Base-by-base conservation (phyloP, 1,140 invertebrate species). In the Drosophila truncata region DNA sequence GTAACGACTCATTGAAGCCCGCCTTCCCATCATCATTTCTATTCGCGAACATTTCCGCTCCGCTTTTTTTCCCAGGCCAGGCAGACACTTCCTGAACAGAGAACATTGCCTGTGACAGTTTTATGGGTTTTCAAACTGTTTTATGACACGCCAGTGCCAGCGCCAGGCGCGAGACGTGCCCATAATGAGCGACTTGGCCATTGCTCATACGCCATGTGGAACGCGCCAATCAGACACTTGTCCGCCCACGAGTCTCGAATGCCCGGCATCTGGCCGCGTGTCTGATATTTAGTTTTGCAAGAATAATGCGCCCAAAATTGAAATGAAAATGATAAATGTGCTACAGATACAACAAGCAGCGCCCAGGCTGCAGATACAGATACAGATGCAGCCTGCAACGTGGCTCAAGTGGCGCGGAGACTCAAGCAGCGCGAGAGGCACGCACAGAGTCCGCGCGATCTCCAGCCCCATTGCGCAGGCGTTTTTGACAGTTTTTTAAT, bases 401-500 rank as follows among this genome's bases (percentile, higher is more conserved):
- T 55, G 10, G 23, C 23, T 63, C 33, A 25, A 54, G 9, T 54
- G 50, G n/a, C n/a, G n/a, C n/a, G n/a, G 50, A 16, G 50, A 50
- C 46, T 60, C 55, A 46, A 73, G 57, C 65, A 18, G 62, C 39
- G 65, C 57, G 18, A 47, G 65, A 58, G 59, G 66, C 71, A 63
- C 55, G 66, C 81, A 74, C 66, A 70, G 67, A 71, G 66, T 64
- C 70, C 61, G 80, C 61, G 80, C 59, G 75, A 64, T 59, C 71
- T 70, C 66, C 52, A 66, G 74, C 60, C 65, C 70, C 78, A 75
- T 66, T 88, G 84, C 84, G 84, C 84, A 88, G 84, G 84, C 85
- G 84, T 88, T 88, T 88, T 88, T 88, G 84, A 88, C 84, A 88
- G 84, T 88, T 88, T 88, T 87, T 88, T 88, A 88, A 88, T 88